Evolutionary conservation across 2,888 invertebrate genomes (phyloP).

Genomic region (Diplazon laetatorius): DNA sequence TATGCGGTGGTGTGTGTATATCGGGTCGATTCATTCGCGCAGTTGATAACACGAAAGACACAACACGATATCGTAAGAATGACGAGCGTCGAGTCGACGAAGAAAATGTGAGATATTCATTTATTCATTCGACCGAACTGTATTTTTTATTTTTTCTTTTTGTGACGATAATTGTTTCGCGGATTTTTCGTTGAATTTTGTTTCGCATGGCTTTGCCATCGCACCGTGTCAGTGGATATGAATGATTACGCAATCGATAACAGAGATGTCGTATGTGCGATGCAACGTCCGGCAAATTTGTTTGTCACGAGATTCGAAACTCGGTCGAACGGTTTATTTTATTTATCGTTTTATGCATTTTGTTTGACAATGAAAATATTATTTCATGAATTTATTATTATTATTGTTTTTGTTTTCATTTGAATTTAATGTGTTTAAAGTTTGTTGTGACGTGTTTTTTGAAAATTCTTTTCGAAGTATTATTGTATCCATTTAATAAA

Average conservation of each 20-base stretch:
- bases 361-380: no score
- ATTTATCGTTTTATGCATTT: no score
- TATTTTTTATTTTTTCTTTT: neutral
- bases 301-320: conserved; percentile 7
- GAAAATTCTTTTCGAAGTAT: no score
- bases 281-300: neutral
- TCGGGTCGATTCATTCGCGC: conserved; percentile 6
- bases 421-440: no score
- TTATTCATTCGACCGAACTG: neutral
- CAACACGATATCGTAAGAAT: conserved; percentile 23
- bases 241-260: conserved; percentile 37
- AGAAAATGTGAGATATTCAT: conserved; percentile 43
- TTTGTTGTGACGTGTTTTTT: no score
- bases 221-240: neutral
- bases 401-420: no score
- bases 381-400: no score
- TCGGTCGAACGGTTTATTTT: neutral
- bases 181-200: neutral
- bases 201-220: neutral
- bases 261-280: neutral
- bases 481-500: no score
- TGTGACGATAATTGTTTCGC: neutral
- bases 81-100: conserved; percentile 23
- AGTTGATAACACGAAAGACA: neutral
- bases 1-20: neutral